Base-by-base conservation (phyloP, 2,888 invertebrate genomes). In the Diabrotica balteata region DNA sequence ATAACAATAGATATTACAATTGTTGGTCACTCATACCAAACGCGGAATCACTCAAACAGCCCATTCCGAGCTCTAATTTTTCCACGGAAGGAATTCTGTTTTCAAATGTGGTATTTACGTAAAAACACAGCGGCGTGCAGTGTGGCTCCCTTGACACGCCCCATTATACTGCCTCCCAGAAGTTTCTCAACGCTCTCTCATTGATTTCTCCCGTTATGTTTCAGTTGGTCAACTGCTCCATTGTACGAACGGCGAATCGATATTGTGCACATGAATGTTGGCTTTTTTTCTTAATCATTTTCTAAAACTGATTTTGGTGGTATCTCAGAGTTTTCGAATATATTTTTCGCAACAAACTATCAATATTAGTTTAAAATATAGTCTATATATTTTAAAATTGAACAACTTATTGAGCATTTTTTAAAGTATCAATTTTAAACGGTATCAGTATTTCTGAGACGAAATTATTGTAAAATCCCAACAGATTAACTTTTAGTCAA, bases 61-160 rank as follows among this genome's bases (percentile, higher is more conserved):
- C 60, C 65, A 65, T 69, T 49, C 44, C 11, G 44, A 54, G 47
- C 54, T 63, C 45, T 53, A 55, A 59, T 57, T 63, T 59, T 58
- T 59, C 52, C 67, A 53, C 45, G 60, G 63, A 60, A 59, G 47
- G 42, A 58, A 54, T 53, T 60, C 45, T 55, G 57, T 62, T 63
- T 65, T 62, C 63, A 53, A 58, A 58, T 62, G 61, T 52, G 61
- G 49, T 59, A 68, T 70, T 70, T 68, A 68, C 70, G 70, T 60
- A 66, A 66, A 68, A 66, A 66, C 57, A 58, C 71, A 70, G 67
- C 63, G 67, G 71, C 72, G 71, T 73, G 74, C 73, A 73, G 70
- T 70, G 75, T 73, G 71, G 71, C 69, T 73, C 68, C 72, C 65
- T 64, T 81, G 82, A 79, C 84, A 85, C 79, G 83, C 86, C 81